Conservation (phyloP, 2,797 vertebrate species). For the Darevskia nairensis region DNA sequence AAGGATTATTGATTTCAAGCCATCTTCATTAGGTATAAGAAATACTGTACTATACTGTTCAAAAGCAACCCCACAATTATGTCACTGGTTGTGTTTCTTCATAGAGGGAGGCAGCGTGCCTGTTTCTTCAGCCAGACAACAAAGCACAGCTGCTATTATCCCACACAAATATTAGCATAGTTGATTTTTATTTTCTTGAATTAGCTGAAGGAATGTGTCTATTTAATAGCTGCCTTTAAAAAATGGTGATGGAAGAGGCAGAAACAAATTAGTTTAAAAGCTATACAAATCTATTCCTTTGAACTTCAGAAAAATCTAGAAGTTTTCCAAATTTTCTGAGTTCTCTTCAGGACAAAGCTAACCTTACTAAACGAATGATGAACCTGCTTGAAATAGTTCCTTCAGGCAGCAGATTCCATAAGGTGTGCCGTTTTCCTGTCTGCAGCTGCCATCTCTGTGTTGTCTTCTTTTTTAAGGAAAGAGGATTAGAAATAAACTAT, state of each 20-base stretch:
- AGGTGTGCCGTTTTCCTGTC: neutral
- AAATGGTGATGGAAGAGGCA: neutral
- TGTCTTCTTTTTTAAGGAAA: neutral
- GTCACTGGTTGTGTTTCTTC: conserved; percentile 73
- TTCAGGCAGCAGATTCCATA: neutral
- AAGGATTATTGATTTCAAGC: conserved; percentile 78
- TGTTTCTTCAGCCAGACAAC: conserved; percentile 63
- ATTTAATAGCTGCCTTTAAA: conserved; percentile 9
- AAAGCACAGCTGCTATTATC: conserved; percentile 46
- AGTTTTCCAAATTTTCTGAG: accelerated
- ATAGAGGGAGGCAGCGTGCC: conserved; percentile 45
- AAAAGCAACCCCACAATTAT: conserved; percentile 77
- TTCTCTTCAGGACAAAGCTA: neutral
- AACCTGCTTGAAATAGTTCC: neutral
- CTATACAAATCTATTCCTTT: neutral
- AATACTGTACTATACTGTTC: conserved; percentile 72
- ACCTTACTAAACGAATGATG: neutral
- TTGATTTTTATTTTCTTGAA: conserved; percentile 56
- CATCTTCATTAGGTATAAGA: conserved; percentile 78
- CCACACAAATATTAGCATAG: conserved; percentile 26
- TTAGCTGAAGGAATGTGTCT: conserved; percentile 58
- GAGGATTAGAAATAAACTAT: neutral
- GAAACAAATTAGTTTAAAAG: neutral
- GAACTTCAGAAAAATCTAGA: conserved; percentile 10
- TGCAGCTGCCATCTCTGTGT: neutral